Conservation (phyloP, 2,113 vertebrate species). For the Heteronetta atricapilla region DNA sequence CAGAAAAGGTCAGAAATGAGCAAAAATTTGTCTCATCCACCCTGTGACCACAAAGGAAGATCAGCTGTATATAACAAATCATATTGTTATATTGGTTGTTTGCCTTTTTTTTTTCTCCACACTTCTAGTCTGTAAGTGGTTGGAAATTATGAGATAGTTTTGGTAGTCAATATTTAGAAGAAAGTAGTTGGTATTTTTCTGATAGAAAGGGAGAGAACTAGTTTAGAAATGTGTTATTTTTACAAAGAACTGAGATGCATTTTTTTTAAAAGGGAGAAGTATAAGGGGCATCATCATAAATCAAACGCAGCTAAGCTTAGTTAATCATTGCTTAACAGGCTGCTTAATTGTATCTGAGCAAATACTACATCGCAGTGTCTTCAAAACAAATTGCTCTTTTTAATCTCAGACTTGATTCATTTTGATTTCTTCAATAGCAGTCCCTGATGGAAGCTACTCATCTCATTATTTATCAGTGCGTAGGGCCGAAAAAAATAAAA, state of each 20-base stretch:
- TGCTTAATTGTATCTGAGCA: neutral
- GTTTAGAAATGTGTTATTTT: neutral
- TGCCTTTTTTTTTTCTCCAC: accelerated
- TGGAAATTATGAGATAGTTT: neutral
- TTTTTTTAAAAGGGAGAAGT: neutral
- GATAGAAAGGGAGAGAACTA: neutral
- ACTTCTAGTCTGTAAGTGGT: neutral
- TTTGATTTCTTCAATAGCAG: neutral
- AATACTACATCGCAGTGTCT: neutral
- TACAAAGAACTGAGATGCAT: neutral
- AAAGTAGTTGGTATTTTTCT: neutral
- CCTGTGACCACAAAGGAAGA: neutral
- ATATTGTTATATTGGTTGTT: neutral
- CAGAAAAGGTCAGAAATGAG: neutral
- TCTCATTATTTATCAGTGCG: neutral
- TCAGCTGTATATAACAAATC: neutral
- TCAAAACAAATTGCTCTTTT: neutral
- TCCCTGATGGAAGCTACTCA: neutral
- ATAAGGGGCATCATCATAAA: neutral
- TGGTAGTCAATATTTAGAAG: neutral
- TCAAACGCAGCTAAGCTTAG: neutral
- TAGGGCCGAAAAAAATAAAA: neutral
- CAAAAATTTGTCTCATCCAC: neutral
- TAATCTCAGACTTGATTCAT: neutral
- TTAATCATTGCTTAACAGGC: neutral